Conservation (phyloP, 2,113 vertebrate species). For the Trogon surrucura region DNA sequence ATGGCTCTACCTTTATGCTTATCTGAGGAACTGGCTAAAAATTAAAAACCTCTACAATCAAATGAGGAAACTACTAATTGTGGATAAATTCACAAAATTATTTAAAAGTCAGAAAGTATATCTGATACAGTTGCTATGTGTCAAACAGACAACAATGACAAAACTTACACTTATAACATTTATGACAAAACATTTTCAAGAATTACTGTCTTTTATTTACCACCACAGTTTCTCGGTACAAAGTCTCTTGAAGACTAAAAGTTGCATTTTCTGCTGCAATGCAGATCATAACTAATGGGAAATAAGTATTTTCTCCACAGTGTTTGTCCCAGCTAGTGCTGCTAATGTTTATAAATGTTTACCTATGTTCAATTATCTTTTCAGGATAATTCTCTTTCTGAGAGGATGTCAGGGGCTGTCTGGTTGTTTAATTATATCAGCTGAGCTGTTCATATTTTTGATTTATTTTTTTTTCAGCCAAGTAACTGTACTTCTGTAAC, state of each 20-base stretch:
- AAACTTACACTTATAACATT: neutral
- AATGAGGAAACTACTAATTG: conserved; percentile 13
- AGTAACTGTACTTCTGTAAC: neutral
- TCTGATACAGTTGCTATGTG: neutral
- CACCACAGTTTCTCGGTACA: neutral
- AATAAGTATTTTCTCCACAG: neutral
- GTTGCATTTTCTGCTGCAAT: neutral
- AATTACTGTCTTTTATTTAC: conserved; percentile 19
- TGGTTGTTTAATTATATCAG: neutral
- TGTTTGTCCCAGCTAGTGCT: neutral
- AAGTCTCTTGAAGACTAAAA: neutral
- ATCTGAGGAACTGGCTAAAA: conserved; percentile 12
- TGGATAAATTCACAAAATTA: neutral
- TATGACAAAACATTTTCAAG: conserved; percentile 3
- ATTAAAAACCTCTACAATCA: neutral
- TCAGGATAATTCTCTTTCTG: neutral
- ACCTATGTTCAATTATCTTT: neutral
- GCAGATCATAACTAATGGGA: neutral
- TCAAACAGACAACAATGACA: conserved; percentile 17
- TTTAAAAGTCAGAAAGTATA: conserved; percentile 13
- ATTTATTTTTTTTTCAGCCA: neutral
- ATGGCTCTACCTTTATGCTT: conserved; percentile 15
- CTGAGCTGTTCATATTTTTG: neutral
- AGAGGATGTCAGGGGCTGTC: neutral
- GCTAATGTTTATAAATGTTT: neutral